Evolutionary conservation across 2,888 invertebrate species (phyloP), one percentile per base, ranked within the genome.

Genomic region (Chelonus formosanus): DNA sequence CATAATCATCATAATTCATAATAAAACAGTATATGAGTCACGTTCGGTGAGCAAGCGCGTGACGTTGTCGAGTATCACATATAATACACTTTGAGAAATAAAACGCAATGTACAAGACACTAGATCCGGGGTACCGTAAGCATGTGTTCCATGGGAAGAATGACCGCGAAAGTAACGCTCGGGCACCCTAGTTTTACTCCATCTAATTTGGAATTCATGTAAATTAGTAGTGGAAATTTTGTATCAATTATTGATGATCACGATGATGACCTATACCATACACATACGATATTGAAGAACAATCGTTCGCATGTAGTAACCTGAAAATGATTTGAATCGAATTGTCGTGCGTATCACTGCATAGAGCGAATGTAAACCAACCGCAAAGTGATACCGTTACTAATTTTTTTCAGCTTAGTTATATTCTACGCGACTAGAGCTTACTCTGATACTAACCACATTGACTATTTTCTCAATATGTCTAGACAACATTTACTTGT

Each of bases 371-470:
- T 75, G 75, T 75, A 75, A 78, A 76, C 74, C 75, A 64, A 76
- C 75, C 75, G 74, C 77, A 74, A 75, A 74, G 71, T 73, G 78
- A 78, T 79, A 79, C 78, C 78, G 78, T 79, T 79, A 79, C 72
- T 68, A 63, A 76, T 76, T 76, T 76, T 68, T 57, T 67, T 69
- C 63, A 63, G 67, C 52, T 63, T 68, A 70, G 65, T 70, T 70
- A 70, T 40, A 40, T 6, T 40, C 64, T 67, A 70, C 65, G 68
- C 70, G 66, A 67, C 57, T 63, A 52, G 63, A 63, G 60, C 62
- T 63, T 65, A 67, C 20, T 20, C 63, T 60, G 63, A 65, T 62
- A 50, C 62, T 47, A 66, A 63, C 65, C 54, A 20, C 67, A 63
- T 57, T 36, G 67, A 61, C 60, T 52, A 31, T 53, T 54, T 61